Conservation (phyloP, 2,797 vertebrate genomes). For the Gorsachius magnificus region DNA sequence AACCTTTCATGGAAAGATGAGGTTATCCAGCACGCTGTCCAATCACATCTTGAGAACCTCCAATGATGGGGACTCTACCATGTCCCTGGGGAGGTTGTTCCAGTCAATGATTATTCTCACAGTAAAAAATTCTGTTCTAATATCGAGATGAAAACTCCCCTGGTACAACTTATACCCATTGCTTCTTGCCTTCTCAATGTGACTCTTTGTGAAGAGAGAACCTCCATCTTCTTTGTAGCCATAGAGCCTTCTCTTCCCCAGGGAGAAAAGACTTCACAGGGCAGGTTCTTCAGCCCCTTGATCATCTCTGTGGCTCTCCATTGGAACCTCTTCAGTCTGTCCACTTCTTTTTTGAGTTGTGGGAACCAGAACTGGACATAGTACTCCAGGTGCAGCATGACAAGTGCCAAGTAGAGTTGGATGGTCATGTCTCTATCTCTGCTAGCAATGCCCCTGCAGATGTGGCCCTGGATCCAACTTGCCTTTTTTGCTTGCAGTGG, state of each 20-base stretch:
- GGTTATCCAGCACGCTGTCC: neutral
- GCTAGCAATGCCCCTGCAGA: neutral
- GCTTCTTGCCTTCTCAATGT: neutral
- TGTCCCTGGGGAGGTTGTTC: neutral
- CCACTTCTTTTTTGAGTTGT: neutral
- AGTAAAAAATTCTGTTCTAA: neutral
- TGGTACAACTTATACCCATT: fast-evolving
- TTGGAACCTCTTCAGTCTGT: neutral
- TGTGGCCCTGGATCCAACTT: neutral
- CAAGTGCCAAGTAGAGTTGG: neutral
- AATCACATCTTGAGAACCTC: neutral
- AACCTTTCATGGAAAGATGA: neutral
- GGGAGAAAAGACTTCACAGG: neutral
- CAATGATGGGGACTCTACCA: neutral
- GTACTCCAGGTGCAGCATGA: neutral
- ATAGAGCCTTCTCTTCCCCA: neutral
- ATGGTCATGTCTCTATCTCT: neutral
- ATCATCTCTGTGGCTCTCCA: neutral
- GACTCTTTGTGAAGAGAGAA: neutral
- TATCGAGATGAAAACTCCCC: neutral
- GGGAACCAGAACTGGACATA: neutral
- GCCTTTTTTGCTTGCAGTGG: neutral
- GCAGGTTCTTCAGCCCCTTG: neutral
- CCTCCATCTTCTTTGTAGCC: neutral
- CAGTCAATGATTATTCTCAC: neutral